Base-by-base conservation (phyloP, 2,797 vertebrate species). In the Cichlasoma orientale region DNA sequence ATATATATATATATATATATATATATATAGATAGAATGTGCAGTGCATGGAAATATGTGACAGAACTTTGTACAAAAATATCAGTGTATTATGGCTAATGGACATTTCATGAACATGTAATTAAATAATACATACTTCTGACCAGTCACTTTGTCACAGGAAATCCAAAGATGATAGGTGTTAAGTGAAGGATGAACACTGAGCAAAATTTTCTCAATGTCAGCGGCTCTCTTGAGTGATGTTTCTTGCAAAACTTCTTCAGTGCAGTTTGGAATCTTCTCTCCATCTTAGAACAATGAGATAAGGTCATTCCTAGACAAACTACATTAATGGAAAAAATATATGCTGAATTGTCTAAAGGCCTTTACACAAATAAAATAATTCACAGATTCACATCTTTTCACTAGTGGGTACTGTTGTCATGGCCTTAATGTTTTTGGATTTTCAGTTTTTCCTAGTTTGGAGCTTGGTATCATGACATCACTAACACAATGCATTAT, bases 161-260 rank as follows among this genome's bases (percentile, higher is more conserved):
- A 80, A 74, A 82, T 84, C 87, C 90, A 93, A 1, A 82, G 23
- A 14, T 68, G 33, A 29, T 87, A 88, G 10, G 58, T 82, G 3
- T 0, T 79, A 12, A 87, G 4, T 27, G 56, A 84, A 2, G 85
- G 92, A 75, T 89, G 89, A 27, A 91, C 54, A 56, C 91, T 90
- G 58, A 93, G 86, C 69, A 93, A 41, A 21, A 93, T 82, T 47
- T 90, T 93, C 70, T 92, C 91, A 29, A 88, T 58, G 23, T 86
- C 56, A 19, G 61, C 80, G 25, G 53, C 84, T 83, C 82, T 90
- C 38, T 2, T 66, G 1, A 91, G 31, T 12, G 90, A 90, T 1
- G 85, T 83, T 74, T 70, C 75, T 18, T 2, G 11, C 3, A 92
- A 75, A 31, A 50, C 72, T 12, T 69, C 13, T 18, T 82, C 86